Base-by-base conservation (phyloP, 1,140 invertebrate genomes). In the Parasteatoda tepidariorum region DNA sequence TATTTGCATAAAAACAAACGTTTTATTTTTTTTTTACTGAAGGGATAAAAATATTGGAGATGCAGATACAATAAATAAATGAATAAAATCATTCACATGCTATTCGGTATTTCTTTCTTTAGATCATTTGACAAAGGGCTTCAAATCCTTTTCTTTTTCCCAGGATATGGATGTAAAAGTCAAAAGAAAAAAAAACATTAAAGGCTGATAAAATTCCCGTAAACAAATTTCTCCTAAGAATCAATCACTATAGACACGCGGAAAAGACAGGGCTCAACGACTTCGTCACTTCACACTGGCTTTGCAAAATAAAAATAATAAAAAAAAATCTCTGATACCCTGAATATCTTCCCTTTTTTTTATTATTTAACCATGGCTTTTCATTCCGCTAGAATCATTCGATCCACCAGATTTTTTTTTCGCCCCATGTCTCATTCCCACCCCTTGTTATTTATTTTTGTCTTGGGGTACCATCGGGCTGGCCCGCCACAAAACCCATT, bases 201-300 rank as follows among this genome's bases (percentile, higher is more conserved):
- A n/a, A n/a, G n/a, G n/a, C 24, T 24, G 57, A 74, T 74, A 74
- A 74, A 59, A 74, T 74, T 74, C 57, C 57, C 55, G 24, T 48
- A 76, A 64, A 26, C 73, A 76, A 76, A 76, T 76, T 64, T 62
- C 26, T 76, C 59, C 33, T 22, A 64, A 64, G 38, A 76, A 76
- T 76, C 73, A 64, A 76, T 76, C 59, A 76, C 73, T 76, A 76
- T 76, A 64, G 73, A 64, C 73, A 76, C 26, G 73, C 59, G 73
- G 73, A 76, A 76, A 64, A 48, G 71, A 61, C 55, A 57, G 30
- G 33, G 24, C 22, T 22, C 59, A 7, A 41, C 59, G 38, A 13
- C 38, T 9, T 18, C 38, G 38, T 4, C 9, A n/a, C n/a, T 13
- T 41, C 38, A 41, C 38, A 41, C 38, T 41, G 5, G 38, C 38